Base-by-base conservation (phyloP, 2,113 vertebrate genomes). In the Amia ocellicauda region DNA sequence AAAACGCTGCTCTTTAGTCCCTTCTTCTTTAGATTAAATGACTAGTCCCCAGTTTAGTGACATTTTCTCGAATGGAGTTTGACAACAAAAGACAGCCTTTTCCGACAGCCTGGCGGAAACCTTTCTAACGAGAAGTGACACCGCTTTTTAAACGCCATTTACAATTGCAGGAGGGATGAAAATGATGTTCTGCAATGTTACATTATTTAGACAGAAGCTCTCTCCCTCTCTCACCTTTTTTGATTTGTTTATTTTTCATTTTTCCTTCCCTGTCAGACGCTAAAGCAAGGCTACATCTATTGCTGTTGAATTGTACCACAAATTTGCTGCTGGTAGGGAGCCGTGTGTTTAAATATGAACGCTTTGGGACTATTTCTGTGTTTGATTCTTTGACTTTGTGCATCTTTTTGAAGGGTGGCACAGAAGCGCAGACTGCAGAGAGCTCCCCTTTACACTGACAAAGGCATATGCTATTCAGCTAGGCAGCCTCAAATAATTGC, bases 41-140 rank as follows among this genome's bases (percentile, higher is more conserved):
- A 61, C 17, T 10, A 62, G 42, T 75, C 60, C 55, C 65, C 70
- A 76, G 70, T 68, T 82, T 85, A 86, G 84, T 65, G 83, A 86
- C 76, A 80, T 83, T 83, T 90, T 82, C 59, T 65, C 78, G 87
- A 89, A 91, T 79, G 76, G 74, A 83, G 78, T 86, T 85, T 91
- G 91, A 92, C 90, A 91, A 91, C 88, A 91, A 88, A 80, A 81
- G 85, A 87, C 80, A 79, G 75, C 82, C 77, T 80, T 29, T 64
- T 78, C 63, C 83, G 83, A 78, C 81, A 81, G 86, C 81, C 80
- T 52, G 63, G 72, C 64, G 78, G 63, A 68, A 20, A 68, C 73
- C 41, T 36, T 56, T 61, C 80, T 94, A 95, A 97, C 86, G 87
- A 87, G 90, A 93, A 91, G 86, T 91, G 93, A 94, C 93, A 91